Evolutionary conservation across 2,113 vertebrate species (phyloP).

Genomic region (Arothron firmamentum): DNA sequence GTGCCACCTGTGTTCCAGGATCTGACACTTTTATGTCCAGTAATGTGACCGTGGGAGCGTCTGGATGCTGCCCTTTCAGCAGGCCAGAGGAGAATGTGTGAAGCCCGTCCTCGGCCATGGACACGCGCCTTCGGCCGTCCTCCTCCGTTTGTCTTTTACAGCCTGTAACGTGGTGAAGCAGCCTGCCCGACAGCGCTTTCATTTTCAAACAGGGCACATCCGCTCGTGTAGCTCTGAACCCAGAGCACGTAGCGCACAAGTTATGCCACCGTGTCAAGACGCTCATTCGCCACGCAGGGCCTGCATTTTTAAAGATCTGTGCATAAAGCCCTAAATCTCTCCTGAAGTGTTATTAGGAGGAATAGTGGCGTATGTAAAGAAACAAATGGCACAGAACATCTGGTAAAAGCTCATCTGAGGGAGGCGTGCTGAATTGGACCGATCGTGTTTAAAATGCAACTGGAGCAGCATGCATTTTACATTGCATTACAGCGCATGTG

Average conservation of each 20-base stretch:
- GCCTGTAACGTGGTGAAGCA: conserved; percentile 59
- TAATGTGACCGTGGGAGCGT: no score
- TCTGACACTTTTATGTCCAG: no score
- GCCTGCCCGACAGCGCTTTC: conserved; percentile 58
- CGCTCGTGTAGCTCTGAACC: conserved; percentile 52
- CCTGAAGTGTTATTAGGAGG: conserved; percentile 59
- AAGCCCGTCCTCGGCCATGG: conserved; percentile 8
- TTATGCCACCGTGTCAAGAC: conserved; percentile 55
- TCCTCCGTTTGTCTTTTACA: conserved; percentile 30
- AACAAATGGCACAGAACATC: conserved; percentile 63
- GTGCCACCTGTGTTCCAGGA: no score
- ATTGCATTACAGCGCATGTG: conserved; percentile 59
- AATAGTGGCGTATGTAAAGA: conserved; percentile 45
- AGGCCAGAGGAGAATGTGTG: conserved; percentile 43
- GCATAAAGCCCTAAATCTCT: conserved; percentile 61
- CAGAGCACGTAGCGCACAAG: conserved; percentile 56
- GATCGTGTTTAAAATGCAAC: conserved; percentile 65
- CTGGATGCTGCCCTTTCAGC: no score
- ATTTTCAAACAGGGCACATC: conserved; percentile 51
- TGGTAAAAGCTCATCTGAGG: conserved; percentile 52
- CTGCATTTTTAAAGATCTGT: conserved; percentile 36
- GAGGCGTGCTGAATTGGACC: conserved; percentile 38
- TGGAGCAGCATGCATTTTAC: conserved; percentile 68
- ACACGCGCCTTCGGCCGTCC: conserved; percentile 36
- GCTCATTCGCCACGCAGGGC: conserved; percentile 54